A percentile compares a stretch with the other conserved stretches of the same genome.
These are phyloP conservation scores for Procavia capensis DNA, from an alignment of 2,113 vertebrate species.

Conservation along the genomic window DNA sequence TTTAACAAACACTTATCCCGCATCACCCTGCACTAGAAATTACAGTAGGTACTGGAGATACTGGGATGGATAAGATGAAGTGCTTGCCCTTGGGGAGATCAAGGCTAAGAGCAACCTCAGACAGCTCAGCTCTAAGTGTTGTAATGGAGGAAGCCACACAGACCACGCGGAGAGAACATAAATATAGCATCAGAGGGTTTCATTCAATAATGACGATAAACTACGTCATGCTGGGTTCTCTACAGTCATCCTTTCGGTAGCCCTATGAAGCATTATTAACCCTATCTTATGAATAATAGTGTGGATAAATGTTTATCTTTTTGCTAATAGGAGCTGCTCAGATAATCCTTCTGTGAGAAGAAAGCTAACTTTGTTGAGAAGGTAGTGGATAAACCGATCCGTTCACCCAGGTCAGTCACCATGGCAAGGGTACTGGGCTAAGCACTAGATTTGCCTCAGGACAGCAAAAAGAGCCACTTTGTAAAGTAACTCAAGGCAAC, in stretches of 20 bases:
- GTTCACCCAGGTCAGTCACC: background rate
- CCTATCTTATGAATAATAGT: constrained; percentile 36
- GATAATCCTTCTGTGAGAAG: constrained; percentile 24
- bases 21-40: background rate
- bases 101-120: background rate
- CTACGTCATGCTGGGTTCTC: background rate
- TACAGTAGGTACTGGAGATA: constrained; percentile 24
- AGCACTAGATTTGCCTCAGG: background rate
- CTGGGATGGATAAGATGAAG: background rate
- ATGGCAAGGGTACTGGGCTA: background rate
- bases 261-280: background rate
- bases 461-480: background rate
- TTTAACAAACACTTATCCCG: background rate
- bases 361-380: constrained; percentile 26
- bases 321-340: constrained; percentile 23
- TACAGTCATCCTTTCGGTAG: background rate
- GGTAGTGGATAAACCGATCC: background rate
- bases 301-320: constrained; percentile 34
- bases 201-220: background rate
- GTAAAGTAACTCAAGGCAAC: background rate
- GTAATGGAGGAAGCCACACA: background rate
- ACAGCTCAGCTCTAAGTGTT: background rate
- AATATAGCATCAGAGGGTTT: background rate
- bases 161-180: background rate
- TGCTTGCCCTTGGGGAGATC: background rate